A percentile compares a stretch with the other conserved stretches of the same genome.
These are phyloP conservation scores for Salminus brasiliensis DNA, from an alignment of 2,113 vertebrate genomes.

Conservation along the genomic window DNA sequence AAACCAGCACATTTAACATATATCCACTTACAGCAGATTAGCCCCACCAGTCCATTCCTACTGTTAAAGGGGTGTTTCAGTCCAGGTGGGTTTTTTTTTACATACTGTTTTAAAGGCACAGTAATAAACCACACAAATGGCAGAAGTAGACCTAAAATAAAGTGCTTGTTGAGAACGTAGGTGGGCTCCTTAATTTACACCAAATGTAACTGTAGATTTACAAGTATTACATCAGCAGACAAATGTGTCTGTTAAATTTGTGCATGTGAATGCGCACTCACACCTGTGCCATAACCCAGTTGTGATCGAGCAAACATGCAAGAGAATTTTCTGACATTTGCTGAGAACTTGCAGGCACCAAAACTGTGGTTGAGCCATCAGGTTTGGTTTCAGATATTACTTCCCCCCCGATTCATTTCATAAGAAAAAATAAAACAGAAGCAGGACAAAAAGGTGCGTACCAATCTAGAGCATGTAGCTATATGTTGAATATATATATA, in stretches of 20 bases:
- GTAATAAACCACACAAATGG: too few relatives aligned
- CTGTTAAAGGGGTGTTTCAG: too few relatives aligned
- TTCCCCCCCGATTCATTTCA: constrained; percentile 64
- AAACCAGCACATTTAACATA: too few relatives aligned
- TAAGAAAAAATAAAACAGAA: constrained; percentile 44
- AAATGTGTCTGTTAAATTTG: not conserved
- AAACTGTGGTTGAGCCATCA: constrained; percentile 15
- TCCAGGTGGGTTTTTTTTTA: too few relatives aligned
- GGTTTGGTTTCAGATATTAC: constrained; percentile 55
- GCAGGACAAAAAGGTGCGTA: not conserved
- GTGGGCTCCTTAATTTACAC: too few relatives aligned
- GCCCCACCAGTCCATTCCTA: too few relatives aligned
- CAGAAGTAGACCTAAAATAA: too few relatives aligned
- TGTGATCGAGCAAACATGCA: not conserved
- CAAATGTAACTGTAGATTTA: too few relatives aligned
- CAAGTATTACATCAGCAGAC: not conserved
- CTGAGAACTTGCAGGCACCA: not conserved
- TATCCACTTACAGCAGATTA: too few relatives aligned
- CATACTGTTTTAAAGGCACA: too few relatives aligned
- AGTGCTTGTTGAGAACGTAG: too few relatives aligned
- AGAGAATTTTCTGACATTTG: not conserved
- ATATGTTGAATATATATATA: not conserved
- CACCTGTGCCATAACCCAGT: not conserved
- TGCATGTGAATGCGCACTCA: too few relatives aligned
- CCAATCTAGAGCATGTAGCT: not conserved